Base-by-base conservation (phyloP, 2,888 invertebrate genomes). In the Xylophagus ater region DNA sequence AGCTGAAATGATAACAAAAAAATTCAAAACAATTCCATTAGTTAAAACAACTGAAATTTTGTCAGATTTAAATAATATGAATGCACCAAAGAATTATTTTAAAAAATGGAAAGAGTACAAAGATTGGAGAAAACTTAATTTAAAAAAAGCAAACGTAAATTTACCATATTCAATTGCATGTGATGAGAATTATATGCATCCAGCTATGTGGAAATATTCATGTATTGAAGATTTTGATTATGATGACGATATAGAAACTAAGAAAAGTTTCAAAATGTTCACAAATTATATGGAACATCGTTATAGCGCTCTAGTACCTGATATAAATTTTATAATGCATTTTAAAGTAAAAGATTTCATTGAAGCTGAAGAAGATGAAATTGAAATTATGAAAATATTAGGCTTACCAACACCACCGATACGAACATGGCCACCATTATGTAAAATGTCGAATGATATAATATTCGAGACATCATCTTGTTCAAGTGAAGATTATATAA, bases 231-330 rank as follows among this genome's bases (percentile, higher is more conserved):
- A 62, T 35, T 53, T 56, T 1, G 55, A 54, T 6, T 59, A 59
- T 45, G 56, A 57, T 4, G 52, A 53, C 10, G 59, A 60, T 13
- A 37, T 46, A 12, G 64, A 63, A 34, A 58, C 58, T 0, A 63
- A 63, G 37, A 51, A 56, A 19, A 59, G 60, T 35, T 64, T 59
- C 30, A 58, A 57, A 38, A 33, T 62, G 12, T 62, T 58, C 33
- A 57, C 58, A 1, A 55, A 58, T 41, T 56, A 59, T 35, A 52
- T 59, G 0, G 64, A 64, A 42, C 64, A 62, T 38, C 51, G 64
- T 19, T 61, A 62, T 30, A 60, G 59, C 39, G 61, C 60, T 0
- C 47, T 64, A 1, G 49, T 59, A 25, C 51, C 55, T 2, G 62
- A 63, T 39, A 46, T 61, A 38, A 52, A 59, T 48, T 47, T 64